Conservation (phyloP, 35 echinoderm and acorn worm species). For the Ophiothrix spiculata region DNA sequence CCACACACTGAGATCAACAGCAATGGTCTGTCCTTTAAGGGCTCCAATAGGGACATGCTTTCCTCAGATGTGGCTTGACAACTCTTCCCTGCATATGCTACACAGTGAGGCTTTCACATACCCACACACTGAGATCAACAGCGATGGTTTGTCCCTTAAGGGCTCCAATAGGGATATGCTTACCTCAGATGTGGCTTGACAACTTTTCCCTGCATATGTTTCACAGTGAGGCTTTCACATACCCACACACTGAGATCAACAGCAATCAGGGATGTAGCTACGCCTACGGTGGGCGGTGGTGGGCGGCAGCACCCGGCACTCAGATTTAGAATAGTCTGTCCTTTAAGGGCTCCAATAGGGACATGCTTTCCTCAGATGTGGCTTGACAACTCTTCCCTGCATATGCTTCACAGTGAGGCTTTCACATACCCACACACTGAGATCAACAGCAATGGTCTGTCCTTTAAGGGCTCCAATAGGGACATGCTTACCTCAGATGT, state of each 20-base stretch:
- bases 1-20: constrained; percentile 91
- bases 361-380: constrained; percentile 77
- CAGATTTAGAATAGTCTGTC: no score
- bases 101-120: constrained; percentile 76
- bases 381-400: constrained; percentile 81
- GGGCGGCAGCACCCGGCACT: no score
- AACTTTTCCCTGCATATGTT: constrained; percentile 76
- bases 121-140: constrained; percentile 90
- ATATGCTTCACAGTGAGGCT: constrained; percentile 66
- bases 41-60: constrained; percentile 33
- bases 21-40: constrained; percentile 66
- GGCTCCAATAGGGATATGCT: constrained; percentile 30
- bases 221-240: constrained; percentile 73
- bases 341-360: no score
- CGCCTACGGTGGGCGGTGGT: no score
- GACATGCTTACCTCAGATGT: constrained; percentile 76
- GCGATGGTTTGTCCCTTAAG: constrained; percentile 72
- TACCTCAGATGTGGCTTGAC: constrained; percentile 92
- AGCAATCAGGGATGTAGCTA: no score
- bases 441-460: constrained; percentile 76
- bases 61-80: constrained; percentile 91
- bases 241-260: constrained; percentile 94
- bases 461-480: constrained; percentile 54
- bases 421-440: constrained; percentile 92
- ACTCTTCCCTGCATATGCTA: constrained; percentile 78